Percentiles rank a stretch among this genome's conserved stretches.
Conservation (phyloP, 1,140 invertebrate species). For the Leptestheria dahalacensis region DNA sequence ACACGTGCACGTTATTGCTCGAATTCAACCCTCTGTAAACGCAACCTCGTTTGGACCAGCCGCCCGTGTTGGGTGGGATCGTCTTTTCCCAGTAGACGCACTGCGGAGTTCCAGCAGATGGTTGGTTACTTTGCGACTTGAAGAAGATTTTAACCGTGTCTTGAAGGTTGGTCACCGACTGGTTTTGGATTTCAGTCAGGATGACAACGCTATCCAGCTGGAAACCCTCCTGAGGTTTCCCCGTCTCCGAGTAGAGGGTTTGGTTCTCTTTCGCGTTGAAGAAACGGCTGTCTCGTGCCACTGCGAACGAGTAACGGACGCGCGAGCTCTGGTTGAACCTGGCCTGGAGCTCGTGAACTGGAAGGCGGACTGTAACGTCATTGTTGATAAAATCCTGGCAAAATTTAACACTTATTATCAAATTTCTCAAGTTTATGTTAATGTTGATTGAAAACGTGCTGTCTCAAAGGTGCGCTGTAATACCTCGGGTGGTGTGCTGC, state of each 20-base stretch:
- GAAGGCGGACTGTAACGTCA: background rate
- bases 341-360: background rate
- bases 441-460: background rate
- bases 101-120: background rate
- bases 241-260: background rate
- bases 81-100: conserved; percentile 21
- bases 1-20: conserved; percentile 12
- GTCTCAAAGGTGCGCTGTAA: background rate
- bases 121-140: background rate
- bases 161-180: background rate
- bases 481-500: background rate
- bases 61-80: conserved; percentile 17
- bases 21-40: conserved; percentile 14
- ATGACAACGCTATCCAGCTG: background rate
- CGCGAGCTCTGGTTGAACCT: background rate
- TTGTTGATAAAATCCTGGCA: background rate
- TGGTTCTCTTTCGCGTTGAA: background rate
- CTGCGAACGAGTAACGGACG: background rate
- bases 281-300: background rate
- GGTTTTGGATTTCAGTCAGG: background rate
- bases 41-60: conserved; percentile 21
- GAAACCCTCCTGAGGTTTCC: background rate
- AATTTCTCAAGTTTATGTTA: background rate
- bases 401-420: no score
- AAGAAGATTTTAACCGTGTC: conserved; percentile 1